These are phyloP conservation scores for Fulica atra DNA, from an alignment of 2,113 vertebrate genomes.

Conservation along the genomic window DNA sequence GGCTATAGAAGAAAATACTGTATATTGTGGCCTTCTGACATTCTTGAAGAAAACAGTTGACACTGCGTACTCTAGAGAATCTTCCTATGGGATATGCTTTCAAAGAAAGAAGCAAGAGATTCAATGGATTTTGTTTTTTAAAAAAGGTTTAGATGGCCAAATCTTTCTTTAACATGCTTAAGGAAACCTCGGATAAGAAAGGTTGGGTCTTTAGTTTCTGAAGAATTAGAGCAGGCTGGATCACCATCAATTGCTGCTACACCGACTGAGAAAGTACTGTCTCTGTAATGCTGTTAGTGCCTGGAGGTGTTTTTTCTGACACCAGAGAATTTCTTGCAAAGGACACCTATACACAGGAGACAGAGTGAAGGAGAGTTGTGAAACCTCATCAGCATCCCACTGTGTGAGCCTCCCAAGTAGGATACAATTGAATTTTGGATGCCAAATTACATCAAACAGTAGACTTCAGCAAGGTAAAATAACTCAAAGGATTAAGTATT, in stretches of 20 bases:
- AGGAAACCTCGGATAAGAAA: not conserved
- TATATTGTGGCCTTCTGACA: not conserved
- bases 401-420: not conserved
- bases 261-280: not conserved
- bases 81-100: not conserved
- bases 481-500: not conserved
- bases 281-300: not conserved
- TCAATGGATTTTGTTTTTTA: not conserved
- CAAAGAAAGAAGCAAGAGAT: not conserved
- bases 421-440: not conserved
- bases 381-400: not conserved
- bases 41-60: not conserved
- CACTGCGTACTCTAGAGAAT: not conserved
- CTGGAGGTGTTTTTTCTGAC: not conserved
- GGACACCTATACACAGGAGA: not conserved
- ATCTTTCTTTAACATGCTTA: not conserved
- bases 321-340: not conserved
- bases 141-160: not conserved
- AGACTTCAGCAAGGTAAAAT: not conserved
- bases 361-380: not conserved
- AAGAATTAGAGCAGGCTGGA: not conserved
- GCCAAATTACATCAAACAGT: rapidly evolving
- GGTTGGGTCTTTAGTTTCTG: not conserved
- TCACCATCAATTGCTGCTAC: not conserved
- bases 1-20: not conserved